These are phyloP conservation scores for Fistularia tabacaria DNA, from an alignment of 2,797 vertebrate species.

Conservation along the genomic window DNA sequence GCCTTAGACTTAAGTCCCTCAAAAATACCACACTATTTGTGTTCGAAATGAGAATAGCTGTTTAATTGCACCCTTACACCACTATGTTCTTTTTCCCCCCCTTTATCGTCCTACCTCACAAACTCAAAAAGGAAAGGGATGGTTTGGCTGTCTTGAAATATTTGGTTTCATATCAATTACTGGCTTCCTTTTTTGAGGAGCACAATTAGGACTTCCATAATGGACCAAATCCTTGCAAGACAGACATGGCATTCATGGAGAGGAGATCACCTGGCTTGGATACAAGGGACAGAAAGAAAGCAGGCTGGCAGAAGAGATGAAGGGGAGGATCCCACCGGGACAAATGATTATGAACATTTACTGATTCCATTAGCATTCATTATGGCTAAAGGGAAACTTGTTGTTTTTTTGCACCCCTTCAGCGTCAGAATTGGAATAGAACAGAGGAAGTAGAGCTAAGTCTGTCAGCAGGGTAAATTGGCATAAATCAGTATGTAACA, in stretches of 20 bases:
- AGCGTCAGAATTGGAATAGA: slow-evolving; percentile 17
- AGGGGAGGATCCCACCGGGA: slow-evolving; percentile 61
- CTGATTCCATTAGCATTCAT: slow-evolving; percentile 78
- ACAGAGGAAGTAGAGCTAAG: slow-evolving; percentile 28
- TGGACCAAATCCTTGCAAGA: slow-evolving; percentile 54
- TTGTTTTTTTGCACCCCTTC: slow-evolving; percentile 30
- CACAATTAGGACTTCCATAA: slow-evolving; percentile 61
- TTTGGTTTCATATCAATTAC: slow-evolving; percentile 70
- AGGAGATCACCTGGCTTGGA: slow-evolving; percentile 10
- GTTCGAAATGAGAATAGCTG: slow-evolving; percentile 28
- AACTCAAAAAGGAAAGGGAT: slow-evolving; percentile 26
- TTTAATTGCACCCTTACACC: slow-evolving; percentile 28
- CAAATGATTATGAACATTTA: slow-evolving; percentile 76
- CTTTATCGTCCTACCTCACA: slow-evolving; percentile 7
- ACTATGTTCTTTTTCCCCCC: slow-evolving; percentile 12
- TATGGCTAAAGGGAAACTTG: slow-evolving; percentile 22
- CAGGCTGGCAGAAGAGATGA: slow-evolving; percentile 19
- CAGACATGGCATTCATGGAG: slow-evolving; percentile 60
- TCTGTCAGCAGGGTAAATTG: slow-evolving; percentile 64
- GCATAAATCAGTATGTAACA: slow-evolving; percentile 62
- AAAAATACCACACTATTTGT: slow-evolving; percentile 35
- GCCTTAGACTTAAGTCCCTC: slow-evolving; percentile 39
- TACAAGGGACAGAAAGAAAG: slow-evolving; percentile 32
- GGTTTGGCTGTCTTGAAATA: slow-evolving; percentile 45
- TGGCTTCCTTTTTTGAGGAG: slow-evolving; percentile 53